Evolutionary conservation across 2,797 vertebrate species (phyloP).

Genomic region (Trachurus trachurus): DNA sequence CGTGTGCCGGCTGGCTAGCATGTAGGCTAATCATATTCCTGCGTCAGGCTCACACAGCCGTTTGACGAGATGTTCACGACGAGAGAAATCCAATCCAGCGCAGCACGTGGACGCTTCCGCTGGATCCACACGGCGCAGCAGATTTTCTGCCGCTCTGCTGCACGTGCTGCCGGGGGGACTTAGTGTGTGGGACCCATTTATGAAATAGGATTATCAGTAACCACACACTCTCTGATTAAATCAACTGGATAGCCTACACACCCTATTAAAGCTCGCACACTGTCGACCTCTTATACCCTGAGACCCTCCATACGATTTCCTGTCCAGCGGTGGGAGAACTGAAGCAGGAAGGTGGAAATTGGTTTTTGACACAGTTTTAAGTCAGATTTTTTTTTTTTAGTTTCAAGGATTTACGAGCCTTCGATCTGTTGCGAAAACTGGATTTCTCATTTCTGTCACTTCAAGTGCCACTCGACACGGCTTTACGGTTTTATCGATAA

Average conservation of each 20-base stretch:
- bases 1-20: slow-evolving; percentile 34
- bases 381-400: slow-evolving; percentile 22
- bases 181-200: slow-evolving; percentile 61
- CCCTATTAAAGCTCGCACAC: slow-evolving; percentile 70
- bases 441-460: neutral
- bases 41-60: slow-evolving; percentile 1
- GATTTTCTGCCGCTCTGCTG: slow-evolving; percentile 58
- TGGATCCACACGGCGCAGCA: slow-evolving; percentile 43
- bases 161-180: slow-evolving; percentile 61
- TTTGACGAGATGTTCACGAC: slow-evolving; percentile 35
- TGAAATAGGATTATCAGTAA: slow-evolving; percentile 79
- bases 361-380: slow-evolving; percentile 26
- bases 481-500: slow-evolving; percentile 38
- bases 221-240: slow-evolving; percentile 73
- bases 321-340: slow-evolving; percentile 13
- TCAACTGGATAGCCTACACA: slow-evolving; percentile 73
- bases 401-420: slow-evolving; percentile 15
- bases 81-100: slow-evolving; percentile 38
- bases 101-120: slow-evolving; percentile 57
- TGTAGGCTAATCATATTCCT: slow-evolving; percentile 31
- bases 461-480: slow-evolving; percentile 2
- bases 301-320: slow-evolving; percentile 40
- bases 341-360: slow-evolving; percentile 29
- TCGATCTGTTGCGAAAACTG: neutral
- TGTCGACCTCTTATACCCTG: slow-evolving; percentile 50